Evolutionary conservation across 2,113 vertebrate genomes (phyloP).

Genomic region (Pelecanus crispus): DNA sequence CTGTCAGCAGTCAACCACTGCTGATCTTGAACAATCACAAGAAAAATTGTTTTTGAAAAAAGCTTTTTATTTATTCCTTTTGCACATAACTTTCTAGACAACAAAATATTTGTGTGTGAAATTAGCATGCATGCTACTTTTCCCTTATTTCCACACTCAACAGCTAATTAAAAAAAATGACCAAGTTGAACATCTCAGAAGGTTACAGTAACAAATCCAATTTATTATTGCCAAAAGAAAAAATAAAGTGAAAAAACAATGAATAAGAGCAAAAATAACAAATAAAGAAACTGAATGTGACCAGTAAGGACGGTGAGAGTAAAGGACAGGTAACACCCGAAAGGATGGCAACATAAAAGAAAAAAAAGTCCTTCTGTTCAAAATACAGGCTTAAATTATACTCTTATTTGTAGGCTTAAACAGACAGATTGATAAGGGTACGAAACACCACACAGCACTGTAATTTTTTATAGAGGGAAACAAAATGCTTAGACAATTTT

Average conservation of each 20-base stretch:
- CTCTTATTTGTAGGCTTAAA: slow-evolving; percentile 29
- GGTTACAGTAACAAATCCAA: slow-evolving; percentile 32
- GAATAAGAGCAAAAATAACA: slow-evolving; percentile 3
- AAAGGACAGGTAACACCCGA: neutral
- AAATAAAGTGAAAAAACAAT: neutral
- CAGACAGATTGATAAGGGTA: neutral
- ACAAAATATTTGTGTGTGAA: neutral
- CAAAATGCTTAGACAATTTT: neutral
- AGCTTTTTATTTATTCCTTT: neutral
- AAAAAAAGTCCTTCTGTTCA: neutral
- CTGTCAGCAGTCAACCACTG: neutral
- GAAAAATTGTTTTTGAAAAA: neutral
- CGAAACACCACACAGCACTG: slow-evolving; percentile 2
- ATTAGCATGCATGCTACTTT: neutral
- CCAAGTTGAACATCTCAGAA: slow-evolving; percentile 4
- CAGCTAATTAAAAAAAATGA: neutral
- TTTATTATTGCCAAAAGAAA: slow-evolving; percentile 42
- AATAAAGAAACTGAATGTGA: neutral
- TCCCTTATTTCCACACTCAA: neutral
- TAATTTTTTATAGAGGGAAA: slow-evolving; percentile 28
- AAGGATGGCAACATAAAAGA: neutral
- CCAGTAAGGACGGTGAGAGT: neutral
- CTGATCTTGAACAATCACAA: neutral
- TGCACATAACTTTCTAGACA: neutral
- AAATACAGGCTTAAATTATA: slow-evolving; percentile 3